A percentile compares a stretch with the other conserved stretches of the same genome.
Evolutionary conservation across 2,113 vertebrate genomes (phyloP).

Genomic region (Candoia aspera): DNA sequence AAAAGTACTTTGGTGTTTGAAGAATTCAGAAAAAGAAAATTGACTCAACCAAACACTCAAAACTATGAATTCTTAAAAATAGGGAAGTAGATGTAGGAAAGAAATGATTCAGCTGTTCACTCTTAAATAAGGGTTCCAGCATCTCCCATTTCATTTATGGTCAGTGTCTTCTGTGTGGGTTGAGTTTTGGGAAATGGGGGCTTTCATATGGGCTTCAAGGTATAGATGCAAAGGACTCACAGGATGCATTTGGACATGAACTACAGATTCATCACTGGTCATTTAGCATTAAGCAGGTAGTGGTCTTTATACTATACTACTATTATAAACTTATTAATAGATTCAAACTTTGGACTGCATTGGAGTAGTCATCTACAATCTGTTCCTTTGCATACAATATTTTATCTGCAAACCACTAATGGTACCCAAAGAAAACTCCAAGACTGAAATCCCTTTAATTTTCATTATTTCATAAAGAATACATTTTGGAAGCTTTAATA

Average conservation of each 20-base stretch:
- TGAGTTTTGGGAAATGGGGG: neutral
- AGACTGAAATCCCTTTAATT: neutral
- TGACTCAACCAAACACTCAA: neutral
- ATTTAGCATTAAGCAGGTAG: neutral
- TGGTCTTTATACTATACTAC: neutral
- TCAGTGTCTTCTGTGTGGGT: neutral
- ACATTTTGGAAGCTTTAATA: neutral
- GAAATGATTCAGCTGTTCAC: neutral
- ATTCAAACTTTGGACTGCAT: neutral
- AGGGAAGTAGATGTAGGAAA: neutral
- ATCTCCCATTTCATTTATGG: neutral
- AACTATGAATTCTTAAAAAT: neutral
- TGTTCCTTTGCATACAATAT: neutral
- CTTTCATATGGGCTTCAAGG: neutral
- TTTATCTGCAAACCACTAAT: neutral
- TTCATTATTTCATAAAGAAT: neutral
- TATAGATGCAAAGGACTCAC: neutral
- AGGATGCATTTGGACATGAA: neutral
- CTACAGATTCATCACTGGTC: neutral
- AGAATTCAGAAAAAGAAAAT: neutral
- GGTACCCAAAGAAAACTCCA: neutral
- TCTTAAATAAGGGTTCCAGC: neutral
- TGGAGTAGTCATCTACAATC: neutral
- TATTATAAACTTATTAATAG: neutral
- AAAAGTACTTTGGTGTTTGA: neutral